Evolutionary conservation across 2,888 invertebrate species (phyloP), one percentile per base, ranked within the genome.

Genomic region (Athrips mouffetella): DNA sequence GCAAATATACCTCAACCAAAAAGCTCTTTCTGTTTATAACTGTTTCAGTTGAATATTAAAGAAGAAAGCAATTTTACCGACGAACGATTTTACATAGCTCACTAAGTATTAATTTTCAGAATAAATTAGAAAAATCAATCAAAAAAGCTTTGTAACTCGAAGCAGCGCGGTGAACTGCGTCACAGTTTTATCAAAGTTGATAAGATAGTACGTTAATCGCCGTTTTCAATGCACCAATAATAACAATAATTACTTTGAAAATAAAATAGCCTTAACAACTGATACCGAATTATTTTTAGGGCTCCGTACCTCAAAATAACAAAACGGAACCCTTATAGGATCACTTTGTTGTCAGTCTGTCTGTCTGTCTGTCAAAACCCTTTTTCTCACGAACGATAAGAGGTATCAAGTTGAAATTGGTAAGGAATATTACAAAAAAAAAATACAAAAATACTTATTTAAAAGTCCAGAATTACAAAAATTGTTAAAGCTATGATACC

Each of bases 221-320:
- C 31, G 10, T 18, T 13, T 31, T 18, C 31, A 21, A 18, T 44
- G 44, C 44, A 44, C 44, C 44, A 44, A 20, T 44, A 21, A 44
- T 44, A 21, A 5, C 11, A 20, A 20, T 44, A 44, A 44, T 31
- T 13, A 44, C 44, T 31, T 30, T 6, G 10, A 16, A 11, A 11
- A 31, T 44, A 21, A 44, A 44, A 44, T 3, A 27, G 27, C 3
- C n/a, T 27, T 27, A 27, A 27, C n/a, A 27, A 3, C 7, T 2
- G 6, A 27, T n/a, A 27, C 27, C 27, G 7, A n/a, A 7, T 7
- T 27, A 10, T n/a, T 7, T 27, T 27, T 6, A 27, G 10, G n/a
- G 10, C n/a, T 27, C 7, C 27, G 10, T 27, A 27, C n/a, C 27
- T n/a, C 15, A 33, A n/a, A n/a, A n/a, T n/a, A n/a, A 7, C 7